A percentile compares a stretch with the other conserved stretches of the same genome.
Conservation (phyloP, 2,888 invertebrate genomes). For the Syritta pipiens region DNA sequence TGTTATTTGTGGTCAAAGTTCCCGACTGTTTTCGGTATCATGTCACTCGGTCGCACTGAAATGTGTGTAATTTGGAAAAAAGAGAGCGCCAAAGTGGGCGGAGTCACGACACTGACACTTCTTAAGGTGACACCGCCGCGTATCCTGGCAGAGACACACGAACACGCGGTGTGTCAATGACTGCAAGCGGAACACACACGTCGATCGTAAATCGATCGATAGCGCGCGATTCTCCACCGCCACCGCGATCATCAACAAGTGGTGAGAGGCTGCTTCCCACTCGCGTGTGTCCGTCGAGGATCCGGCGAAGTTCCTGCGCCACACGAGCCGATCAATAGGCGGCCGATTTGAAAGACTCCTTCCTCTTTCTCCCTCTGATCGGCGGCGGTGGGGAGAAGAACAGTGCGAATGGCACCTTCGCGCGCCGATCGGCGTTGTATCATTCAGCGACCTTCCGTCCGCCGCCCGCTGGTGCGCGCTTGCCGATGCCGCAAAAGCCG, state of each 20-base stretch:
- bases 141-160: too few relatives aligned
- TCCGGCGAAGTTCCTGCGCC: too few relatives aligned
- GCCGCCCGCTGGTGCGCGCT: slow-evolving; percentile 16
- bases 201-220: slow-evolving; percentile 61
- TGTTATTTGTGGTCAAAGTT: slow-evolving; percentile 50
- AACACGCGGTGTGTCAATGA: slow-evolving; percentile 3
- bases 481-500: slow-evolving; percentile 53
- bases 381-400: slow-evolving; percentile 40
- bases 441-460: slow-evolving; percentile 32
- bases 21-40: slow-evolving; percentile 33
- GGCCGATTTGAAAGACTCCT: slow-evolving; percentile 41
- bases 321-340: not conserved
- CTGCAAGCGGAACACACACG: slow-evolving; percentile 57
- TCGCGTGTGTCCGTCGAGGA: too few relatives aligned
- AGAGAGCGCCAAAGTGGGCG: slow-evolving; percentile 41
- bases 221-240: slow-evolving; percentile 18
- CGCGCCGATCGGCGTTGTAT: slow-evolving; percentile 57
- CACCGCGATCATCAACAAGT: slow-evolving; percentile 43
- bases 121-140: too few relatives aligned
- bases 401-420: slow-evolving; percentile 67
- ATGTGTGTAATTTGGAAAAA: slow-evolving; percentile 55
- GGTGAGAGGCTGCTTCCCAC: slow-evolving; percentile 46
- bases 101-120: slow-evolving; percentile 54
- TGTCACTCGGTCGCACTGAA: slow-evolving; percentile 39
- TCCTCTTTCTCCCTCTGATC: too few relatives aligned